Evolutionary conservation across 1,140 invertebrate species (phyloP).

Genomic region (Drosophila subpulchrella): DNA sequence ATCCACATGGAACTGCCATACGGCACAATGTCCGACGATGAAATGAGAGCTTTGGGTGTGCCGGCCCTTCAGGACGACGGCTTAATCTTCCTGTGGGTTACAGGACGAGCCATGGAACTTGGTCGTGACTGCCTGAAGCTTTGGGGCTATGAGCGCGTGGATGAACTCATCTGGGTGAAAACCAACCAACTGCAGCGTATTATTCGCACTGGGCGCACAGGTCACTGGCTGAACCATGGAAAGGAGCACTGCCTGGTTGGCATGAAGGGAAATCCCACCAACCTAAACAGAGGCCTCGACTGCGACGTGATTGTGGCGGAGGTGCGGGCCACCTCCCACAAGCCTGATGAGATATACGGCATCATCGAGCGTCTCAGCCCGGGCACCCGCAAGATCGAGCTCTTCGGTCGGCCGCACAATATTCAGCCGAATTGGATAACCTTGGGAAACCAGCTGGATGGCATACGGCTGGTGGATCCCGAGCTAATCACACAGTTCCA

Average conservation of each 20-base stretch:
- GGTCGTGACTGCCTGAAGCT: slow-evolving; percentile 96
- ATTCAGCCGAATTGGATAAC: slow-evolving; percentile 98
- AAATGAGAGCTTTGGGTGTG: slow-evolving; percentile 97
- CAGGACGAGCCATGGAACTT: slow-evolving; percentile 98
- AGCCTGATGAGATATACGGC: slow-evolving; percentile 99
- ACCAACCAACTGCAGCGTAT: slow-evolving; percentile 99
- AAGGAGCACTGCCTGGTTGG: slow-evolving; percentile 99
- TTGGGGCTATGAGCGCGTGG: slow-evolving; percentile 98
- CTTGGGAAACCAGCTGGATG: slow-evolving; percentile 78
- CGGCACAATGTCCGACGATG: slow-evolving; percentile 99
- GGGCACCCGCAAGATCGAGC: slow-evolving; percentile 98
- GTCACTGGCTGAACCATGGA: slow-evolving; percentile 99
- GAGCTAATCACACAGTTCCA: slow-evolving; percentile 95
- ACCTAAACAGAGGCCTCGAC: slow-evolving; percentile 96
- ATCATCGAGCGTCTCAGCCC: slow-evolving; percentile 94
- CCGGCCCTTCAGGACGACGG: slow-evolving; percentile 97
- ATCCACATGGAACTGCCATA: slow-evolving; percentile 98
- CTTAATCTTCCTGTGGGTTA: slow-evolving; percentile 98
- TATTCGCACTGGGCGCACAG: slow-evolving; percentile 97
- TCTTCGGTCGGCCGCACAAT: slow-evolving; percentile 98
- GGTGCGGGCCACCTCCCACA: slow-evolving; percentile 98
- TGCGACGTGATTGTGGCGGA: slow-evolving; percentile 99
- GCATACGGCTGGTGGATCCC: slow-evolving; percentile 95
- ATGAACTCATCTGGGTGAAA: slow-evolving; percentile 99
- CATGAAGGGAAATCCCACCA: slow-evolving; percentile 97